Base-by-base conservation (phyloP, 2,888 invertebrate species). In the Panorpa germanica region DNA sequence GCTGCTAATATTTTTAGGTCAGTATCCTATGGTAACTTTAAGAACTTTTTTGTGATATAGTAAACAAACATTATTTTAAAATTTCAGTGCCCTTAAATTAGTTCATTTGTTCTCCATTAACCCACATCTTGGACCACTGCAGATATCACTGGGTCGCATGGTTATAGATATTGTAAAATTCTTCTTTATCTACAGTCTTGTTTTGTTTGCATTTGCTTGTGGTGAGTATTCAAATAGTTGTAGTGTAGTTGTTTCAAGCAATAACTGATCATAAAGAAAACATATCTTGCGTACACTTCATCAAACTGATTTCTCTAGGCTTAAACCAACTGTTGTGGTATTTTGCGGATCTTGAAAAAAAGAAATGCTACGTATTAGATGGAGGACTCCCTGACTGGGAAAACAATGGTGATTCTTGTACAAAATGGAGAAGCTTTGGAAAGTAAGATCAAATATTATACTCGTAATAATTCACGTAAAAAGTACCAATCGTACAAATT, bases 271-370 rank as follows among this genome's bases (percentile, higher is more conserved):
- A 11, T 7, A 25, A 9, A 28, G 5, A 16, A 9, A 11, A 13
- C n/a, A 11, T 27, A 15, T 27, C 14, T 27, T 7, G n/a, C 17
- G 9, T 10, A 18, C 5, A 29, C 28, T 12, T 27, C n/a, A 15
- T 27, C 13, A 6, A 11, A 20, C 20, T 20, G 20, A 20, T 11
- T 32, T 36, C 38, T 36, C 13, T 41, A 71, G 70, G 72, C 42
- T 53, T 82, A 34, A 80, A 95, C 58, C 95, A 96, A 54, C 53
- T 85, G 29, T 66, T 95, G 31, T 95, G 95, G 93, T 88, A 88
- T 49, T 88, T 83, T 49, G 83, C 85, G 17, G 80, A 83, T 38
- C 53, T 86, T 50, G 85, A 85, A 51, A 71, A 73, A 44, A 59
- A 67, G 30, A 82, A 80, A 47, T 85, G 85, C 48, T 83, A 73